phyloP scores from a whole-genome alignment of 2,113 vertebrate genomes.

The Zapornia atra region DNA sequence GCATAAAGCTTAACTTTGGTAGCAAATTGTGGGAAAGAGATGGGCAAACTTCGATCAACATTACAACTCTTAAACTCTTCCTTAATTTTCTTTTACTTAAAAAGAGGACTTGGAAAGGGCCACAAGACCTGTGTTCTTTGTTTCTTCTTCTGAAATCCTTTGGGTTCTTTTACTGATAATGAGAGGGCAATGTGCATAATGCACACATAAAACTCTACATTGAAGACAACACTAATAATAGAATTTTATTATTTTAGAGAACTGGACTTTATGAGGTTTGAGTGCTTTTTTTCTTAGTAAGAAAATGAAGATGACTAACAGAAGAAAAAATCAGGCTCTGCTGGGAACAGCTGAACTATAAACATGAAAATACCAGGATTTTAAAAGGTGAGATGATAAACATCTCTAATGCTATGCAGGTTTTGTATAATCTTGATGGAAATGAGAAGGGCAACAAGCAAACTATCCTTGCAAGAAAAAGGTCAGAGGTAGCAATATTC shows the following conservation, averaged over 20 bases:
- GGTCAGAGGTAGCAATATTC: background rate
- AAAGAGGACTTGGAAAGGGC: background rate
- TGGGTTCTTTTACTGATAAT: background rate
- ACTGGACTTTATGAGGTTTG: background rate
- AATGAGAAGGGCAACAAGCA: background rate
- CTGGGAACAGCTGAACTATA: background rate
- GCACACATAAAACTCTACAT: background rate
- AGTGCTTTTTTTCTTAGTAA: background rate
- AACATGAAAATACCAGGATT: background rate
- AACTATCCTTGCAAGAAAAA: background rate
- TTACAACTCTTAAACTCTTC: background rate
- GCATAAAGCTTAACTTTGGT: background rate
- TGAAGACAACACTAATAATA: background rate
- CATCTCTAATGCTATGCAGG: background rate
- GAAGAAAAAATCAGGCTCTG: background rate
- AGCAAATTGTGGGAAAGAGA: background rate
- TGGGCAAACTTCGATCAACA: background rate
- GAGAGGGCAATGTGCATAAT: background rate
- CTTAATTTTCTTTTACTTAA: background rate
- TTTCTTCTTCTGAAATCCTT: background rate
- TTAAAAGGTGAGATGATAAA: constrained; percentile 11
- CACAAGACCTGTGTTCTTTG: background rate
- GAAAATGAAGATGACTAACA: constrained; percentile 1
- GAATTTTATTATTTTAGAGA: background rate
- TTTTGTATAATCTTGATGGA: background rate